Base-by-base conservation (phyloP, 2,888 invertebrate genomes). In the Halictus quadricinctus region DNA sequence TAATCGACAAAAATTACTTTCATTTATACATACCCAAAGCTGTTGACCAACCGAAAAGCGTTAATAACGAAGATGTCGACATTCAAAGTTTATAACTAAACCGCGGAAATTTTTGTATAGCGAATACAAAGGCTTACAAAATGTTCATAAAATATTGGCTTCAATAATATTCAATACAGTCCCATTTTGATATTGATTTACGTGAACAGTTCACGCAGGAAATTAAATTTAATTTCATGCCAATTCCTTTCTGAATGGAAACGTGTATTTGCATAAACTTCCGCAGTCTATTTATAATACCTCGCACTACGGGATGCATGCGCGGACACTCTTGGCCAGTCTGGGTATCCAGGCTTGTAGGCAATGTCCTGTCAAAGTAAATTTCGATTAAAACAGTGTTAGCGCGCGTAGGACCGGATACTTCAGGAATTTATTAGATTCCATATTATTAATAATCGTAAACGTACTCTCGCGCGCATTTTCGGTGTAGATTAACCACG, bases 241-340 rank as follows among this genome's bases (percentile, higher is more conserved):
- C 58, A 58, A n/a, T 58, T 58, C 58, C n/a, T 58, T 58, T 58
- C 58, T 58, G n/a, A 58, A 58, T 58, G 58, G 58, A 58, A 58
- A 58, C 58, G 4, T 58, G n/a, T 58, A 58, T n/a, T n/a, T n/a
- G 12, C 54, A n/a, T 54, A 54, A 54, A n/a, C 54, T 54, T 54
- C 54, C 54, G 54, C 54, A 54, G n/a, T 54, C n/a, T 54, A 54
- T 54, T 54, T 58, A 58, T n/a, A 58, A n/a, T 12, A 58, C 1
- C n/a, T 58, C 58, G 12, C n/a, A 58, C 58, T n/a, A 58, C 12
- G 58, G n/a, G 4, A 4, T 58, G 64, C 29, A 64, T 36, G 29
- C 64, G 12, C 18, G 29, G 8, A 64, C 8, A 8, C 64, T 8
- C 64, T 12, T n/a, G 18, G 8, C 8, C 64, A 18, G 15, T 29